phyloP scores from a whole-genome alignment of 37 sponge, comb jelly and placozoan genomes.

The Theonella swinhoei region DNA sequence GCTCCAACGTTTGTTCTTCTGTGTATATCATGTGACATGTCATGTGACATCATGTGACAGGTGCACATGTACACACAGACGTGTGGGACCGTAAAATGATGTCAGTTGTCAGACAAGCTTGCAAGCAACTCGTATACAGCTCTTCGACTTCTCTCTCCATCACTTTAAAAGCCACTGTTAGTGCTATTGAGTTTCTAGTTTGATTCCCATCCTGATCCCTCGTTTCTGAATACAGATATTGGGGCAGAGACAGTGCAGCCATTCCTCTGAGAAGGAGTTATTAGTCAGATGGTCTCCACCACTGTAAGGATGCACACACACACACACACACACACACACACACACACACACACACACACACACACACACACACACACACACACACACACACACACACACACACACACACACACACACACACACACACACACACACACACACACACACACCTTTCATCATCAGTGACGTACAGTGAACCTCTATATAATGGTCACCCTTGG shows the following conservation, averaged over 20 bases:
- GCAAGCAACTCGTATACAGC: neutral
- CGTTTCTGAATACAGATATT: neutral
- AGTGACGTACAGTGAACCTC: no score
- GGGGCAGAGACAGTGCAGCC: constrained; percentile 15
- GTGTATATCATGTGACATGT: neutral
- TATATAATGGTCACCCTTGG: no score
- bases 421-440: constrained; percentile 22
- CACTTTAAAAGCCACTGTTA: constrained; percentile 21
- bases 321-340: constrained; percentile 21
- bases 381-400: constrained; percentile 19
- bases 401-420: constrained; percentile 44
- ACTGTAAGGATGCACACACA: constrained; percentile 33
- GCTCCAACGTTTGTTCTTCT: neutral
- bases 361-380: constrained; percentile 20
- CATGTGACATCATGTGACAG: constrained; percentile 15
- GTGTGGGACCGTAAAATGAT: constrained; percentile 40
- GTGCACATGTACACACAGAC: constrained; percentile 47
- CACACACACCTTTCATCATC: no score
- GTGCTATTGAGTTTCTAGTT: neutral
- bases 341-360: constrained; percentile 8
- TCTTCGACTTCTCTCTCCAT: neutral
- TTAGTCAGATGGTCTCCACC: constrained; percentile 51
- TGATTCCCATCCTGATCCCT: neutral
- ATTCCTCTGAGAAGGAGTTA: constrained; percentile 10
- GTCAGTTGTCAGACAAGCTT: constrained; percentile 43